phyloP scores from a whole-genome alignment of 2,888 invertebrate genomes.

The Chloroclysta siterata region DNA sequence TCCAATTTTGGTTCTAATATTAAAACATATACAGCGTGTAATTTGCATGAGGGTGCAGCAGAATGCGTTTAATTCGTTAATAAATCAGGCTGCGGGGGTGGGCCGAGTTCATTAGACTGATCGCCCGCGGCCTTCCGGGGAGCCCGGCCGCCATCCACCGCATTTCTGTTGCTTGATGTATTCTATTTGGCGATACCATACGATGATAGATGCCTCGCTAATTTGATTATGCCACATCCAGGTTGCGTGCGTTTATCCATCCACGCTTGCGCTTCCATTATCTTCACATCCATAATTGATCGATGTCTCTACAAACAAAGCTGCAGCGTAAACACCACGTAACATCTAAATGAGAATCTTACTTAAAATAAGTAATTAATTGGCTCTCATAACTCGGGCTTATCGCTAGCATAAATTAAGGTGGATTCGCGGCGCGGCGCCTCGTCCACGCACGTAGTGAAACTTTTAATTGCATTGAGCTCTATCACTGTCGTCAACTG shows the following conservation, averaged over 20 bases:
- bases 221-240: constrained; percentile 50
- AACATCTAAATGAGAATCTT: constrained; percentile 63
- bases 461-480: constrained; percentile 84
- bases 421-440: constrained; percentile 69
- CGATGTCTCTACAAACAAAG: constrained; percentile 20
- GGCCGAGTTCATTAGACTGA: constrained; percentile 81
- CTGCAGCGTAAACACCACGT: constrained; percentile 13
- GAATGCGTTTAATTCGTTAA: constrained; percentile 85
- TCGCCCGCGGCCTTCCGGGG: constrained; percentile 81
- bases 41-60: constrained; percentile 77
- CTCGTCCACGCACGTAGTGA: constrained; percentile 82
- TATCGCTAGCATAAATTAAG: constrained; percentile 82
- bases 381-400: constrained; percentile 79
- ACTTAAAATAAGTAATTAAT: constrained; percentile 80
- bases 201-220: constrained; percentile 66
- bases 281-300: constrained; percentile 30
- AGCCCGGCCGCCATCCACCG: constrained; percentile 62
- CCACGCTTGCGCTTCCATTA: constrained; percentile 28
- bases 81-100: constrained; percentile 82
- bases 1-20: constrained; percentile 43
- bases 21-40: constrained; percentile 42
- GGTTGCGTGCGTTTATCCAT: constrained; percentile 13
- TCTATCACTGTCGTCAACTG: constrained; percentile 80
- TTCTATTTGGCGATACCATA: constrained; percentile 69
- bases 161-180: constrained; percentile 71